Conservation (phyloP, 2,888 invertebrate species). For the Harpagoxenus sublaevis region DNA sequence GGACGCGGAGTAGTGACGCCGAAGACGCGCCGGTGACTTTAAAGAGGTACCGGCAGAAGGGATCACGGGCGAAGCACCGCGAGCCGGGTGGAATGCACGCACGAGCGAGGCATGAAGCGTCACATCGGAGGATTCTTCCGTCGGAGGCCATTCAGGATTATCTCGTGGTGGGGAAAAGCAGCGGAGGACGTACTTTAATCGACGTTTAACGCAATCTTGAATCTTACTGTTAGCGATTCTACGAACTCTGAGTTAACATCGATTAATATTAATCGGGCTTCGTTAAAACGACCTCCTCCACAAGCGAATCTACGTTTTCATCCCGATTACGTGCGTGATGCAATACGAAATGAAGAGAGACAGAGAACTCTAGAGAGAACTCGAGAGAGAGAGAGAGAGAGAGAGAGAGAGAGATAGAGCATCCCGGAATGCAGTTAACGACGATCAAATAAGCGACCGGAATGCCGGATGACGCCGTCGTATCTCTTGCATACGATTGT, state of each 20-base stretch:
- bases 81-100: conserved; percentile 60
- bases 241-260: not conserved
- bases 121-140: conserved; percentile 14
- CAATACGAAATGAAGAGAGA: not conserved
- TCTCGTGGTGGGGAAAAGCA: not conserved
- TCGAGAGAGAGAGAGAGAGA: not conserved
- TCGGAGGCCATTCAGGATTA: not conserved
- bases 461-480: conserved; percentile 2
- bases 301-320: conserved; percentile 19
- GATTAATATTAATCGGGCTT: not conserved
- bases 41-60: conserved; percentile 41
- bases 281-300: not conserved
- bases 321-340: conserved; percentile 48
- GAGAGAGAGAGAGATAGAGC: not conserved
- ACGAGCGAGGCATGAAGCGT: conserved; percentile 61
- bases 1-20: not conserved
- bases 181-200: not conserved
- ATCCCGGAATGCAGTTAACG: conserved; percentile 33
- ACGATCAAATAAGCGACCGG: conserved; percentile 31
- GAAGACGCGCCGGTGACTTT: conserved; percentile 40
- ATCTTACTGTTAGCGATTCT: not conserved
- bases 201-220: not conserved
- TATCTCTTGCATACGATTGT: conserved; percentile 15
- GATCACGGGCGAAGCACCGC: conserved; percentile 31
- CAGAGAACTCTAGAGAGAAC: not conserved